phyloP scores from a whole-genome alignment of 2,113 vertebrate species.

The Oryzias woworae region DNA sequence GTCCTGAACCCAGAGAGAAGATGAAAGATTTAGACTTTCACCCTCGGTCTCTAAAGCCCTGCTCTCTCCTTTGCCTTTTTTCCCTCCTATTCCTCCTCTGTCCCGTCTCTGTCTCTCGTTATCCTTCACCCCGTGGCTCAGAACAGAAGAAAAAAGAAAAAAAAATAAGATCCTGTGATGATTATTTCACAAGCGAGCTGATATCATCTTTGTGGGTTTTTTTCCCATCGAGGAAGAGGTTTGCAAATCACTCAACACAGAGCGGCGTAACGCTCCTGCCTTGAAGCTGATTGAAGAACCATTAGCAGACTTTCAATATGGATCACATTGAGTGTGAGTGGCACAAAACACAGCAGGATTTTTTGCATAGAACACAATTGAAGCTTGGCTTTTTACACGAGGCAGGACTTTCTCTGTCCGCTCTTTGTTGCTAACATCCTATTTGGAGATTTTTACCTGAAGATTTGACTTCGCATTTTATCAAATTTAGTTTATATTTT shows the following conservation, averaged over 20 bases:
- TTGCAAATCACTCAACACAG: constrained; percentile 52
- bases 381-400: neutral
- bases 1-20: constrained; percentile 66
- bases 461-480: too few relatives aligned
- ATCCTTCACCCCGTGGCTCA: constrained; percentile 60
- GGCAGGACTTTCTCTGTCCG: too few relatives aligned
- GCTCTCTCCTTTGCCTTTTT: constrained; percentile 19
- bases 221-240: constrained; percentile 56
- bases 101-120: constrained; percentile 50
- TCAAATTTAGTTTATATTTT: too few relatives aligned
- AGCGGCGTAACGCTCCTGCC: constrained; percentile 19
- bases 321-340: neutral
- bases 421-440: neutral
- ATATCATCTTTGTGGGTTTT: constrained; percentile 65
- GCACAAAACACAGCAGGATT: neutral
- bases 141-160: constrained; percentile 37
- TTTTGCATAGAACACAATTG: constrained; percentile 12
- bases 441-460: neutral
- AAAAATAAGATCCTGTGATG: constrained; percentile 64
- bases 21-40: constrained; percentile 75
- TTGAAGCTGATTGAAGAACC: constrained; percentile 7
- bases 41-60: constrained; percentile 66
- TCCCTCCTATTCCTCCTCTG: constrained; percentile 29
- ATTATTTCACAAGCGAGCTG: constrained; percentile 71
- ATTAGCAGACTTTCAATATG: constrained; percentile 17